Base-by-base conservation (phyloP, 2,888 invertebrate genomes). In the Gandaritis pyraliata region DNA sequence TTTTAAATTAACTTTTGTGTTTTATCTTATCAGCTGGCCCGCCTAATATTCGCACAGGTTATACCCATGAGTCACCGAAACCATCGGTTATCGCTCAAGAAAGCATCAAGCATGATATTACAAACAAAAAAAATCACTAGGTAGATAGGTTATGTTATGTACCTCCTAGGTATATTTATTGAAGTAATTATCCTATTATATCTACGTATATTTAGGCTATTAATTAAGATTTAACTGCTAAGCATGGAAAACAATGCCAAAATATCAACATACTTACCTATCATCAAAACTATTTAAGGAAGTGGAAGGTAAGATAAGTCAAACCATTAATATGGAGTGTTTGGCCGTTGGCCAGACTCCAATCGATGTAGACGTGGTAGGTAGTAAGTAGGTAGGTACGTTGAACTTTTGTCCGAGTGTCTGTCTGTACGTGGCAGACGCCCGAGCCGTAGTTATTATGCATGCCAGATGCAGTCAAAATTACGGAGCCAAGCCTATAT, bases 321-420 rank as follows among this genome's bases (percentile, higher is more conserved):
- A 72, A 78, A 74, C 78, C 80, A 84, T 86, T 85, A 82, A 85
- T 81, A 79, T 86, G 81, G 81, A 89, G 87, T 87, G 85, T 83
- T 88, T 89, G 89, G 90, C 86, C 65, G 71, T 72, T 74, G 68
- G 90, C 90, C 89, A 88, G 85, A 81, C 78, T 76, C 78, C 82
- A 85, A 88, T 65, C 63, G 63, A 64, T 56, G 60, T 46, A 33
- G 53, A 50, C 29, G 58, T 7, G 33, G 10, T 85, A 83, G 83
- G 85, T 82, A 11, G 33, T 11, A 50, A n/a, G 84, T 75, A 33
- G 38, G 81, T 81, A 77, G 38, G 81, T 81, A 77, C 87, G 76
- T 85, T 89, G 88, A 90, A 88, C 88, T 85, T 83, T 77, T 78
- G 80, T 78, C 77, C 80, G 78, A 74, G 33, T 47, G 56, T 58